Base-by-base conservation (phyloP, 2,797 vertebrate species). In the Naso thynnoides region DNA sequence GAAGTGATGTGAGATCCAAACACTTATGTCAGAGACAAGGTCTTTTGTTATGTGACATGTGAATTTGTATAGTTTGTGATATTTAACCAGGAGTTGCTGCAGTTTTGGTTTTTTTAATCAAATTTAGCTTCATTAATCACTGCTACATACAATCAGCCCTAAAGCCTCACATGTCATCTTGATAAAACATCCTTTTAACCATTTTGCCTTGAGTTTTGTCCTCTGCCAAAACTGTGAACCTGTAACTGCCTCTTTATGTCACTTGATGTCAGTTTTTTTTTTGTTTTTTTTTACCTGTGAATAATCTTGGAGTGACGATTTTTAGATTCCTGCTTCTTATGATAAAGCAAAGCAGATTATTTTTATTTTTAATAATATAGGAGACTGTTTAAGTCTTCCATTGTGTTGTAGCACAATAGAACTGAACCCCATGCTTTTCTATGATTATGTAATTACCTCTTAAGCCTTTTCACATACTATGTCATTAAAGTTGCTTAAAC, bases 401-500 rank as follows among this genome's bases (percentile, higher is more conserved):
- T 73, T 88, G 73, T 76, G 5, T 58, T 50, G 36, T 23, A 56
- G 53, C 74, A 73, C 64, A 81, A 63, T 57, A 59, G 19, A 54
- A 62, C n/a, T 57, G 33, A 84, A 83, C 64, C 63, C 76, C 36
- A 24, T 58, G 70, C 67, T 86, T 84, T 73, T 78, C 73, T 70
- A 6, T 70, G 78, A 85, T 87, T 85, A 87, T 29, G 67, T 64
- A 78, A 86, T 86, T 84, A 78, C 72, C 77, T 82, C 69, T 69
- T 76, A 79, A 81, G 70, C 68, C 73, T 67, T 86, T 75, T 55
- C 58, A 45, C 68, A 62, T 65, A 63, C 69, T 84, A 31, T 85
- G 56, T 86, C 72, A 85, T 82, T 88, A 85, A 79, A 84, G 74
- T 69, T 67, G 66, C 72, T 74, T 71, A 70, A 85, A 84, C 82